Conservation (phyloP, 2,888 invertebrate species). For the Macrosiphum euphorbiae region DNA sequence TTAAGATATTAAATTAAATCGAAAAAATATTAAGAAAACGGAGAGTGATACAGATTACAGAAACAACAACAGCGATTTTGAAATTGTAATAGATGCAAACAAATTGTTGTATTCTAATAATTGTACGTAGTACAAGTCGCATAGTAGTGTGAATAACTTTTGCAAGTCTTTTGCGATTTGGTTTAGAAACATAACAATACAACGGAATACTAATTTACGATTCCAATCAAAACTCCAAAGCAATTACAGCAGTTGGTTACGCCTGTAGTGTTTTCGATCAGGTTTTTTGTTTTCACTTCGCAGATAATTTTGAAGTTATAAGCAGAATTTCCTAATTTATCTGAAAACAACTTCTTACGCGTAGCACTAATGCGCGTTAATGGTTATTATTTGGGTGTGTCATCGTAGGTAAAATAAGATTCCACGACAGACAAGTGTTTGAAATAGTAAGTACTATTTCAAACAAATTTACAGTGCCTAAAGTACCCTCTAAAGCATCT, state of each 20-base stretch:
- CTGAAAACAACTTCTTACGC: background rate
- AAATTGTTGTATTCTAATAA: background rate
- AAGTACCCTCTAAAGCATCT: background rate
- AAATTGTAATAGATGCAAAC: background rate
- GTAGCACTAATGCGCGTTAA: background rate
- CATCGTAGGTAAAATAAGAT: background rate
- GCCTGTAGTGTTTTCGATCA: background rate
- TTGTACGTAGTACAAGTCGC: background rate
- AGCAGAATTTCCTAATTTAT: background rate
- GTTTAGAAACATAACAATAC: background rate
- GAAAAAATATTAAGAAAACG: background rate
- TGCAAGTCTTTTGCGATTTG: background rate
- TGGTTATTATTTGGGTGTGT: background rate
- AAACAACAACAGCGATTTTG: background rate
- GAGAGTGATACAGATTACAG: background rate
- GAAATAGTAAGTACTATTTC: background rate
- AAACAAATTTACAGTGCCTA: background rate
- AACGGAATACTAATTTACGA: background rate
- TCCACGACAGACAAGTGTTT: background rate
- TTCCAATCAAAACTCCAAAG: conserved; percentile 2
- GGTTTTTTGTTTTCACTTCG: background rate
- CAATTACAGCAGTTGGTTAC: background rate
- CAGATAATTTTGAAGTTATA: background rate
- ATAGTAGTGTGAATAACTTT: background rate
- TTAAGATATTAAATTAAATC: background rate